Evolutionary conservation across 92 coral and sea anemone genomes (phyloP).

Genomic region (Porites cylindrica): DNA sequence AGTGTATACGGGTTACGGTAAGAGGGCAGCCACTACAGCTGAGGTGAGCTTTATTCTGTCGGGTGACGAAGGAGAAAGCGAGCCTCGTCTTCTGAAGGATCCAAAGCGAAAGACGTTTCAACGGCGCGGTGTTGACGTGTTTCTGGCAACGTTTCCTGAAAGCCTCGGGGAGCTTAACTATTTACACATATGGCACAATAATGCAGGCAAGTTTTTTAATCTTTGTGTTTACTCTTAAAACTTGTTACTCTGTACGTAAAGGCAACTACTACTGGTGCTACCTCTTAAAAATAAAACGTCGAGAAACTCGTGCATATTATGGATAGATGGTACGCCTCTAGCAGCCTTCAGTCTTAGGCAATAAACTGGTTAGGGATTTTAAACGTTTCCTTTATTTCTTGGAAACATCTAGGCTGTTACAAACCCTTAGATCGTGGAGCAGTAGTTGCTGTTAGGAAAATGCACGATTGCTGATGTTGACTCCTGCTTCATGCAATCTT

Average conservation of each 20-base stretch:
- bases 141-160: slow-evolving; percentile 90
- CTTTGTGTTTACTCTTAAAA: background rate
- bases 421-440: too few relatives aligned
- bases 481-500: too few relatives aligned
- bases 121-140: slow-evolving; percentile 87
- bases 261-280: background rate
- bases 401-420: too few relatives aligned
- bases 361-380: too few relatives aligned
- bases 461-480: too few relatives aligned
- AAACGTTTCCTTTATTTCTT: too few relatives aligned
- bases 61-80: slow-evolving; percentile 89
- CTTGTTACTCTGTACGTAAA: background rate
- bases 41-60: slow-evolving; percentile 81
- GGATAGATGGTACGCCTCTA: too few relatives aligned
- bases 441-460: too few relatives aligned
- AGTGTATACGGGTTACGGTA: slow-evolving; percentile 89
- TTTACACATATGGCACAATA: slow-evolving; percentile 95
- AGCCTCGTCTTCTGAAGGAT: slow-evolving; percentile 86
- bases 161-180: slow-evolving; percentile 86
- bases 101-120: slow-evolving; percentile 94
- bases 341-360: too few relatives aligned
- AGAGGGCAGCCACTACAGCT: slow-evolving; percentile 86
- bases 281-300: too few relatives aligned
- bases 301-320: too few relatives aligned
- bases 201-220: slow-evolving; percentile 61